Evolutionary conservation across 2,797 vertebrate species (phyloP).

Genomic region (Peromyscus attwateri): DNA sequence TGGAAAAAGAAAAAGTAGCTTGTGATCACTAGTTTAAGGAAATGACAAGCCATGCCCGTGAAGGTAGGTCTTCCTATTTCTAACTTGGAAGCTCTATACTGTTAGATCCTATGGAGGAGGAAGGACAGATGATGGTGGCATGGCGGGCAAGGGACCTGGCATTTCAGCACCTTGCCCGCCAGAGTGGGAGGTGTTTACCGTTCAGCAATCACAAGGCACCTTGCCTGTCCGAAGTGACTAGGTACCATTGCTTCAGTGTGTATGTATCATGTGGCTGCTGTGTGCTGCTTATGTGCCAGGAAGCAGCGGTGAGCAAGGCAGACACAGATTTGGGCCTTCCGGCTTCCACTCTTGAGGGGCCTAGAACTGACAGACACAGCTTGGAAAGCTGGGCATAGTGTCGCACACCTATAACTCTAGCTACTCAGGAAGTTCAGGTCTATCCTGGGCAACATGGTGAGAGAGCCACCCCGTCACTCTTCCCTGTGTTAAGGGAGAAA

Average conservation of each 20-base stretch:
- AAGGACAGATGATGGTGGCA: neutral
- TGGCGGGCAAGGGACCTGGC: neutral
- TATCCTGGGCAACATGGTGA: neutral
- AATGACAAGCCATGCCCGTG: neutral
- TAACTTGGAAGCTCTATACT: neutral
- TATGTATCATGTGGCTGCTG: neutral
- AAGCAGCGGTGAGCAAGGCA: neutral
- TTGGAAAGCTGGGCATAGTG: neutral
- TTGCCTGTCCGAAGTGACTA: neutral
- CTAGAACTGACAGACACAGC: neutral
- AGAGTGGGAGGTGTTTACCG: neutral
- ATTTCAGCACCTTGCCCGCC: neutral
- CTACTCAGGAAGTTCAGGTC: neutral
- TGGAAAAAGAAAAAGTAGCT: neutral
- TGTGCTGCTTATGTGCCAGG: neutral
- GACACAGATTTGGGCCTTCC: neutral
- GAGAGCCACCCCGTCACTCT: neutral
- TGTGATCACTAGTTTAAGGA: neutral
- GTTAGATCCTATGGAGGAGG: neutral
- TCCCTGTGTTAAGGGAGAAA: neutral
- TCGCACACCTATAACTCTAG: neutral
- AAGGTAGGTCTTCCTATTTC: constrained; percentile 40
- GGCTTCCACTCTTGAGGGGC: neutral
- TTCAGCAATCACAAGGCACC: neutral
- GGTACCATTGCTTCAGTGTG: accelerated